Evolutionary conservation across 2,113 vertebrate genomes (phyloP).

Genomic region (Apus apus): DNA sequence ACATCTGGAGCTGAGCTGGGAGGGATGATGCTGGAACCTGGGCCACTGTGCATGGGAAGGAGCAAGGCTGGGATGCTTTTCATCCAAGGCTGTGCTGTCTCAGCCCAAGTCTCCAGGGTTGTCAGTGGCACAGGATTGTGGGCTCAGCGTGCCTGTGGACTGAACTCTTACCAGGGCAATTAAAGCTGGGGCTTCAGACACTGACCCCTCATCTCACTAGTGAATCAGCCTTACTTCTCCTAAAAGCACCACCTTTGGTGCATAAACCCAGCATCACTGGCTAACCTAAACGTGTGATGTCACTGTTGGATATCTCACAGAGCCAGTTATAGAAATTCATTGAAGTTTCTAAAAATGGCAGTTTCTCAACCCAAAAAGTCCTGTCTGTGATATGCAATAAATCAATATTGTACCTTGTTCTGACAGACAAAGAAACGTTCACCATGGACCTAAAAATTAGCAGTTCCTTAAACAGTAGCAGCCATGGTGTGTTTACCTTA

Average conservation of each 20-base stretch:
- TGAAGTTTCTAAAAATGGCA: background rate
- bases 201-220: background rate
- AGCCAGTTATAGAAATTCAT: background rate
- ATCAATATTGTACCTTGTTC: background rate
- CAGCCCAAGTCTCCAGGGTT: background rate
- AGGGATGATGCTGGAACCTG: background rate
- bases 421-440: background rate
- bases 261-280: background rate
- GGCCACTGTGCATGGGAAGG: background rate
- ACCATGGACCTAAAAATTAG: background rate
- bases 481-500: background rate
- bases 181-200: background rate
- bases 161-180: background rate
- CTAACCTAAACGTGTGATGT: background rate
- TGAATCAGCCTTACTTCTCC: background rate
- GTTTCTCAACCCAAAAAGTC: background rate
- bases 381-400: background rate
- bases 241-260: background rate
- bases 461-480: background rate
- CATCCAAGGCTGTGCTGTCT: background rate
- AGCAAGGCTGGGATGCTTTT: background rate
- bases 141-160: accelerated
- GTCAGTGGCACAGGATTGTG: accelerated
- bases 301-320: background rate
- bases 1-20: accelerated